These are phyloP conservation scores for Campoletis raptor DNA, from an alignment of 2,888 invertebrate genomes.

Conservation along the genomic window DNA sequence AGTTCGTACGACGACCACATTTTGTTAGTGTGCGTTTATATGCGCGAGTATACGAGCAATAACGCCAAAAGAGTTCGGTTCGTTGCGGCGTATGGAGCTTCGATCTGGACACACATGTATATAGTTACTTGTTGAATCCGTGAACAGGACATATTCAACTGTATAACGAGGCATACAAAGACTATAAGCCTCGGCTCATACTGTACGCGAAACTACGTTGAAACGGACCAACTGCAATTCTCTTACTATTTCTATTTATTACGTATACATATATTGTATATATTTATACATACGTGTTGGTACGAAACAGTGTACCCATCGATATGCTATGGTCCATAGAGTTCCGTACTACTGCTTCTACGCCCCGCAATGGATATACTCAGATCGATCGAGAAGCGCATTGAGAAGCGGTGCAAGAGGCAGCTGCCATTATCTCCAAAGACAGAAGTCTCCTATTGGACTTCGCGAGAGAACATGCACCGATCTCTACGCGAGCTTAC, in stretches of 20 bases:
- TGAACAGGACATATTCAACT: constrained; percentile 53
- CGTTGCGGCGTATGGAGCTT: constrained; percentile 52
- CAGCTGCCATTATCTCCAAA: constrained; percentile 71
- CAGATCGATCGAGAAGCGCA: constrained; percentile 47
- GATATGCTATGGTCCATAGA: constrained; percentile 16
- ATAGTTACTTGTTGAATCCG: constrained; percentile 47
- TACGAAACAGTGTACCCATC: constrained; percentile 37
- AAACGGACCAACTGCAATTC: constrained; percentile 11
- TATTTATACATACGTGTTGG: background rate
- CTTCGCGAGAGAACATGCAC: constrained; percentile 20
- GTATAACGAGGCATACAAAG: constrained; percentile 60
- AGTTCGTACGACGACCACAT: constrained; percentile 11
- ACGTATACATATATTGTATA: background rate
- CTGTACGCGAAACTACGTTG: constrained; percentile 20
- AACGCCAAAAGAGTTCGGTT: constrained; percentile 70
- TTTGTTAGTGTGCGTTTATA: background rate
- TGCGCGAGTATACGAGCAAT: constrained; percentile 61
- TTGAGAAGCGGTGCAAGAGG: constrained; percentile 25
- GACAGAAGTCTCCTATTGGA: constrained; percentile 61
- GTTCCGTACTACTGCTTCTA: constrained; percentile 40
- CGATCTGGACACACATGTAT: constrained; percentile 34
- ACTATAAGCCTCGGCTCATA: constrained; percentile 15
- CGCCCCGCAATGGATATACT: constrained; percentile 60
- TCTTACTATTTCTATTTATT: constrained; percentile 18
- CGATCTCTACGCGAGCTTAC: constrained; percentile 32